Percentiles rank a stretch among this genome's conserved stretches.
These are phyloP conservation scores for Myoxocephalus aenaeus DNA, from an alignment of 2,797 vertebrate species.

Conservation along the genomic window DNA sequence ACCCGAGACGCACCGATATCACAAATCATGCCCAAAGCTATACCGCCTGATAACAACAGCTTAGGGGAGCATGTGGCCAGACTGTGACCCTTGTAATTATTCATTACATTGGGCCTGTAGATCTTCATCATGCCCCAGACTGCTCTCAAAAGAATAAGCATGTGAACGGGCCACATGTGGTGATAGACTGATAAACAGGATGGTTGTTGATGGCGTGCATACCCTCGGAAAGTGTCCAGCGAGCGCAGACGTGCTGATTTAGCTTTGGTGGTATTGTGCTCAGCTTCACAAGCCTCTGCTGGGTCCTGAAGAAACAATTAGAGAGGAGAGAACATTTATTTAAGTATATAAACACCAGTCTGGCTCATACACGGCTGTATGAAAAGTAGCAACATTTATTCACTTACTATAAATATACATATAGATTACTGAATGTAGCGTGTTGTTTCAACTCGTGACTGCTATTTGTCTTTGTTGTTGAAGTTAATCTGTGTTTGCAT, in stretches of 20 bases:
- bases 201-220: slow-evolving; percentile 62
- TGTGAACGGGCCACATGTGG: slow-evolving; percentile 61
- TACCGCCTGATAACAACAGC: slow-evolving; percentile 77
- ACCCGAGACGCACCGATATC: slow-evolving; percentile 75
- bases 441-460: background rate
- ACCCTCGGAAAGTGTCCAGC: slow-evolving; percentile 86
- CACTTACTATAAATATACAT: background rate
- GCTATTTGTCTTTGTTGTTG: background rate
- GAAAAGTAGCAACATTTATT: background rate
- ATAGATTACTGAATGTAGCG: background rate
- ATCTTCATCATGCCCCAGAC: slow-evolving; percentile 73
- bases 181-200: slow-evolving; percentile 57
- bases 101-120: slow-evolving; percentile 75
- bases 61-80: slow-evolving; percentile 83
- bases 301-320: slow-evolving; percentile 61
- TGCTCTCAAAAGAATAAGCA: slow-evolving; percentile 65
- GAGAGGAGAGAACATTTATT: background rate
- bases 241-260: slow-evolving; percentile 80
- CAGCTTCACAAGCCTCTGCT: slow-evolving; percentile 31
- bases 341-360: background rate
- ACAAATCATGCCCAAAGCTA: slow-evolving; percentile 81
- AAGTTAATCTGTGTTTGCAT: background rate
- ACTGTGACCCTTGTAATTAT: slow-evolving; percentile 83
- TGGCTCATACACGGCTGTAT: background rate
- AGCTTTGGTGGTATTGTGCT: slow-evolving; percentile 32